Percentiles rank a stretch among this genome's conserved stretches.
phyloP scores from a whole-genome alignment of 2,113 vertebrate genomes.

The Eupsittula cactorum region DNA sequence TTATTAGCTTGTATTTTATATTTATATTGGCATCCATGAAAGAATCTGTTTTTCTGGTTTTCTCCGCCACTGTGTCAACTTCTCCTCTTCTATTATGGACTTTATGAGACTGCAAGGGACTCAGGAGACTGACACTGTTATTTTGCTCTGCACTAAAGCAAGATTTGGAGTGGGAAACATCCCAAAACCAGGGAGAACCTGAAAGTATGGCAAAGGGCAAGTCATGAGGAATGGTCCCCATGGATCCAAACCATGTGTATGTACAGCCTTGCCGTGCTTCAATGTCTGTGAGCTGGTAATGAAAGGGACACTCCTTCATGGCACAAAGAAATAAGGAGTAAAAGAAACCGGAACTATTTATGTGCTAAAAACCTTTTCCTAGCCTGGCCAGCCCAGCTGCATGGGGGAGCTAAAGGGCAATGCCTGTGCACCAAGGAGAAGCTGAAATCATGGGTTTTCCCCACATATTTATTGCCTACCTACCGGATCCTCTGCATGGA shows the following conservation, averaged over 20 bases:
- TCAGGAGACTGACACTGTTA: accelerated
- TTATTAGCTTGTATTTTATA: neutral
- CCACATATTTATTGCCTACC: neutral
- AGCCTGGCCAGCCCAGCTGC: neutral
- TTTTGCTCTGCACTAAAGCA: neutral
- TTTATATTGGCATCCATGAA: neutral
- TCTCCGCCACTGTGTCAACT: neutral
- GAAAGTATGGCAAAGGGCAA: neutral
- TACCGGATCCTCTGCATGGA: neutral
- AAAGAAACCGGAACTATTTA: neutral
- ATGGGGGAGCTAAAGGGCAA: neutral
- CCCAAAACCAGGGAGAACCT: neutral
- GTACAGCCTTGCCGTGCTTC: neutral
- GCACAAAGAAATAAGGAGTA: neutral
- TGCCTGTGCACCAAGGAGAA: neutral
- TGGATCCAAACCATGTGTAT: neutral
- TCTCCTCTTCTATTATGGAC: neutral
- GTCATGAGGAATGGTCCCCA: neutral
- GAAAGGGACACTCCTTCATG: neutral
- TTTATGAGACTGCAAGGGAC: neutral
- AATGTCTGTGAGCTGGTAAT: accelerated
- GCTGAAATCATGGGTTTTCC: neutral
- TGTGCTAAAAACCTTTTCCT: neutral
- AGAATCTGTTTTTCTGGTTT: neutral
- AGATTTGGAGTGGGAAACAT: neutral